Percentiles rank a stretch among this genome's conserved stretches.
Conservation (phyloP, 1,140 invertebrate species). For the Caenorhabditis briggsae region DNA sequence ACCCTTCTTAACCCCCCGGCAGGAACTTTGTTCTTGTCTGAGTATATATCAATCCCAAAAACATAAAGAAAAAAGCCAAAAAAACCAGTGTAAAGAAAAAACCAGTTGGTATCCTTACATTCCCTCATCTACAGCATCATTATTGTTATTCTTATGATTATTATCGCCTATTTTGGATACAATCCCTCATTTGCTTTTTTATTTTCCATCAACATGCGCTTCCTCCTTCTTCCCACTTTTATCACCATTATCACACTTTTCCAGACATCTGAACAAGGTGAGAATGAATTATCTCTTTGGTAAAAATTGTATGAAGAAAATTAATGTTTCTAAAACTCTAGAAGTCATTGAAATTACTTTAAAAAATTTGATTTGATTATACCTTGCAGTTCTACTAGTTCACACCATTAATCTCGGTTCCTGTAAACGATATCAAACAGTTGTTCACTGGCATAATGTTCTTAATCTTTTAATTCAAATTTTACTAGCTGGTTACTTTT, state of each 20-base stretch:
- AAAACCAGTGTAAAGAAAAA: constrained; percentile 11
- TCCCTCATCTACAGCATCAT: no score
- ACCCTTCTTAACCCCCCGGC: no score
- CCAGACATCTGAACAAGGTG: constrained; percentile 29
- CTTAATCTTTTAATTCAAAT: no score
- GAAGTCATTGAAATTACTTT: no score
- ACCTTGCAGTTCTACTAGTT: no score
- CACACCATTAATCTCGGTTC: no score
- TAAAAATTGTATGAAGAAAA: neutral
- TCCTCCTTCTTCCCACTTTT: constrained; percentile 3
- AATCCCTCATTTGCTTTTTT: neutral
- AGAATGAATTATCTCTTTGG: neutral
- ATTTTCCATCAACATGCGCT: neutral
- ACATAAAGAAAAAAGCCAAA: neutral
- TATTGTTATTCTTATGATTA: no score
- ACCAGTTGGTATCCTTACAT: constrained; percentile 22
- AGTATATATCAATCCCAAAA: neutral
- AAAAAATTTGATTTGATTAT: no score
- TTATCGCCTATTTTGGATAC: neutral
- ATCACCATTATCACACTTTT: constrained; percentile 3
- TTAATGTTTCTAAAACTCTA: neutral
- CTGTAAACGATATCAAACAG: no score
- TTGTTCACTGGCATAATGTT: no score
- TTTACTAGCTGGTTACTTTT: no score
- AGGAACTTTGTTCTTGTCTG: no score